Evolutionary conservation across 2,797 vertebrate species (phyloP).

Genomic region (Salmo trutta): DNA sequence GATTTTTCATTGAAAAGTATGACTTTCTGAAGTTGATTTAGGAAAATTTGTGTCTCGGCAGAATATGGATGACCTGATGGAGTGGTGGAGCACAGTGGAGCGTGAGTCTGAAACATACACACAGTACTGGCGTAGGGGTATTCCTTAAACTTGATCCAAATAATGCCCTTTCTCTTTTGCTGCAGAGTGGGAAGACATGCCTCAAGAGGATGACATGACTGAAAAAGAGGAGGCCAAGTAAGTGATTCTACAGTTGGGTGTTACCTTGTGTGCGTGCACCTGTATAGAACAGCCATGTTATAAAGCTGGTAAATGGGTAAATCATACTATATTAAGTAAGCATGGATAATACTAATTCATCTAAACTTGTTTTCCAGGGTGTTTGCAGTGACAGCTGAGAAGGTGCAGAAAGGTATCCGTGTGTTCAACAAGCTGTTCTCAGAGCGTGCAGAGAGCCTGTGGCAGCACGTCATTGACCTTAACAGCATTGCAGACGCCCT

Average conservation of each 20-base stretch:
- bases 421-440: constrained; percentile 81
- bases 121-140: not conserved
- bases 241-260: constrained; percentile 18
- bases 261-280: not conserved
- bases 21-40: not conserved
- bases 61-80: constrained; percentile 73
- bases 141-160: not conserved
- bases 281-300: not conserved
- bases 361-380: constrained; percentile 55
- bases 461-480: constrained; percentile 80
- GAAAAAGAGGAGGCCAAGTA: constrained; percentile 81
- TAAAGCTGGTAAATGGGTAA: not conserved
- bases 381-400: constrained; percentile 76
- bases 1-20: not conserved
- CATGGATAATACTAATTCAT: not conserved
- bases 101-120: constrained; percentile 56
- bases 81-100: constrained; percentile 78
- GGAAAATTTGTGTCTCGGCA: constrained; percentile 41
- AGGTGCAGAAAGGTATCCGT: constrained; percentile 76
- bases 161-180: constrained; percentile 12
- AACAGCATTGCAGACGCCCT: constrained; percentile 72
- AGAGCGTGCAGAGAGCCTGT: constrained; percentile 75
- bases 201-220: constrained; percentile 71
- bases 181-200: constrained; percentile 75
- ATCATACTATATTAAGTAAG: not conserved